Base-by-base conservation (phyloP, 2,113 vertebrate genomes). In the Phasianus colchicus region DNA sequence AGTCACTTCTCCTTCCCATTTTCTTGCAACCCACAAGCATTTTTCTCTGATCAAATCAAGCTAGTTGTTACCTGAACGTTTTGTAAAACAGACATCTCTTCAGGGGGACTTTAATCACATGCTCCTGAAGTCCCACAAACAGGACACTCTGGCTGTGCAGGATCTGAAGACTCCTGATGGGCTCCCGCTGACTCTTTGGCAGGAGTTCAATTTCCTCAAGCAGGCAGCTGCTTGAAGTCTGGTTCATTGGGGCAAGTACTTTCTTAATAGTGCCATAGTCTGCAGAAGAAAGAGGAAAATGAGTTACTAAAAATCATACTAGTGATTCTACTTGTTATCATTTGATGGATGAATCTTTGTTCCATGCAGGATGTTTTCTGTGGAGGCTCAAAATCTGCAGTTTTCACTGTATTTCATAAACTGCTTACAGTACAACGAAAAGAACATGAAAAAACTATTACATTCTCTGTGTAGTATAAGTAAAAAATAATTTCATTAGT, bases 261-360 rank as follows among this genome's bases (percentile, higher is more conserved):
- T 99, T 99, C 93, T 99, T 98, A 96, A 99, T 99, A 67, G 99
- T 99, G 24, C 99, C 99, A 5, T 99, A 99, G 97, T 99, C 99
- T 99, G 97, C n/a, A 58, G 78, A 95, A 69, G 71, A 52, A 83
- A 95, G 9, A 92, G 21, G 18, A 61, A 70, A 83, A 58, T 11
- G 0, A 55, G 36, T 73, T 47, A 55, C 17, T 38, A 48, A 15
- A 24, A 77, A 83, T 43, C 18, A 42, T 45, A 19, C 3, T 9
- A 40, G 48, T 5, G 74, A 66, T 83, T 88, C 17, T 65, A 20
- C 21, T 90, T 25, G 34, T 29, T 65, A 55, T 43, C 48, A 54
- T 83, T 86, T 34, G 47, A 6, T 11, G 47, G 73, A 65, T 12
- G 55, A 60, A 50, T 52, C 18, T 80, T 63, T 4, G 1, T 50